Conservation (phyloP, 2,113 vertebrate genomes). For the Mus musculus region DNA sequence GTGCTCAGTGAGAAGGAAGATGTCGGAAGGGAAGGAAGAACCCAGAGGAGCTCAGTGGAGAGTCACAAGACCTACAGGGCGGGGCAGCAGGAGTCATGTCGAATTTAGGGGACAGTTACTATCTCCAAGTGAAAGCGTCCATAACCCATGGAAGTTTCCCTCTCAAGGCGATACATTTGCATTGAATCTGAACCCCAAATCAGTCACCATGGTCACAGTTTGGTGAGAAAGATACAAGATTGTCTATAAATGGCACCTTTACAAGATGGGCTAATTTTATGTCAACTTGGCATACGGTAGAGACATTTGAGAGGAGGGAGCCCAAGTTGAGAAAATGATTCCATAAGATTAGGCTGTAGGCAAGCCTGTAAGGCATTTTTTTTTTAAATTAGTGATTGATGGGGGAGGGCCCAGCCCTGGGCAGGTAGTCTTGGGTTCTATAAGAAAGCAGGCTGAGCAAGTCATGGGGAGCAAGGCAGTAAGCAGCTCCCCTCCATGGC, state of each 20-base stretch:
- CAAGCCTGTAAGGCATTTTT: neutral
- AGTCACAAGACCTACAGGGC: accelerated
- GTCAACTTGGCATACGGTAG: neutral
- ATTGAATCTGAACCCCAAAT: neutral
- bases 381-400: neutral
- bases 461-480: neutral
- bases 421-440: neutral
- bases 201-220: neutral
- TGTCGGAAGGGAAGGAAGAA: neutral
- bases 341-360: neutral
- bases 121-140: neutral
- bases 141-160: neutral
- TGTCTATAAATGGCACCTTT: neutral
- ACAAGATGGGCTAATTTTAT: neutral
- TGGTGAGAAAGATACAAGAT: neutral
- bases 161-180: neutral
- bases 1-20: neutral
- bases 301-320: neutral
- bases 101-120: neutral
- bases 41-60: neutral
- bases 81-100: neutral
- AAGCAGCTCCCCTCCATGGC: neutral
- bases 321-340: too few species aligned
- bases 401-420: neutral
- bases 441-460: neutral